Evolutionary conservation across 2,797 vertebrate species (phyloP), one percentile per base, ranked within the genome.

Genomic region (Galaxias olidus): DNA sequence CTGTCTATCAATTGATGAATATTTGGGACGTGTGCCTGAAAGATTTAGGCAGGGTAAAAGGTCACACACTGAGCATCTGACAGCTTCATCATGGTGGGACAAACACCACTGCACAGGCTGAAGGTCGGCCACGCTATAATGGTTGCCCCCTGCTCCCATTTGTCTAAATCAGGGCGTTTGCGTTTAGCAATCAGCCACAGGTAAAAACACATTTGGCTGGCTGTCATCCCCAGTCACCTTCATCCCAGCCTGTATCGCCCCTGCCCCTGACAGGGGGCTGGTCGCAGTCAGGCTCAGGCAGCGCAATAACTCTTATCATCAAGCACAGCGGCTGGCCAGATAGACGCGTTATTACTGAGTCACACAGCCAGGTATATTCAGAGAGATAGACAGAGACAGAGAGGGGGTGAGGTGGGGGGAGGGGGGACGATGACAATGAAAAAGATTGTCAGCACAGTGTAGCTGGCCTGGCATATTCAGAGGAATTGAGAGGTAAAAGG

Each of bases 191-290:
- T 81, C 72, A 71, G 77, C 81, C 71, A 64, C 77, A 86, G 82
- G 72, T 82, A 84, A 87, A 85, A 77, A 77, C 60, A 66, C 68
- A 74, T 78, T 56, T 75, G 74, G 69, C 78, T 53, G 75, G 79
- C 80, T 80, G 82, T 85, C 86, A 86, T 79, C 71, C 78, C 81
- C 76, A 80, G 74, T 88, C 82, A 86, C 84, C 85, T 88, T 88
- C 85, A 84, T 85, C 71, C 67, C 17, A 10, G 66, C 65, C 59
- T 52, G 40, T 62, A 62, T 62, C 48, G 15, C 40, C 60, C 49
- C 1, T 52, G 41, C 40, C 15, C 49, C 42, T 63, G 61, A 50
- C 50, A 67, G 58, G 65, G 48, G 19, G 41, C 49, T 17, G 65
- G 65, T 51, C 41, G 55, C 64, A 42, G 47, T 40, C 64, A 4